Base-by-base conservation (phyloP, 2,797 vertebrate species). In the Nannoperca obscura region DNA sequence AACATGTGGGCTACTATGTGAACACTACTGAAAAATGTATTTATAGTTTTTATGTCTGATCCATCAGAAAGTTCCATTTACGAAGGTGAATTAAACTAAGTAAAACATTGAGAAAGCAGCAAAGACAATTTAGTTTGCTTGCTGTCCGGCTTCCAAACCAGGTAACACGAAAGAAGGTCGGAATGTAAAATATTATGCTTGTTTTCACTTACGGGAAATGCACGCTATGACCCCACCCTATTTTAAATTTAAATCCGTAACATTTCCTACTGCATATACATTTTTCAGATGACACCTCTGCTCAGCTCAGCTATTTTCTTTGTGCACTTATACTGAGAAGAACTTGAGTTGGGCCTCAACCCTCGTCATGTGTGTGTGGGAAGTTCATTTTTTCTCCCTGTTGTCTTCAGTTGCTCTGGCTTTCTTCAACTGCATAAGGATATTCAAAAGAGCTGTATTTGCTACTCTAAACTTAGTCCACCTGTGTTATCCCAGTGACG, bases 391-490 rank as follows among this genome's bases (percentile, higher is more conserved):
- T 5, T 42, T 54, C 2, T 52, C 17, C 34, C 2, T 73, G 7
- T 62, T 74, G 63, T 32, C 36, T 58, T 71, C 7, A 19, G 30
- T 40, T 46, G 20, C 32, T 58, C 19, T 47, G 52, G 14, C 34
- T 67, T 85, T 20, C 55, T 71, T 74, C 15, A 70, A 19, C 66
- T 20, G 58, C 78, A 68, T 40, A 52, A 79, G 44, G 58, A 78
- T 55, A 90, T 82, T 72, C 58, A 83, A 89, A 85, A 59, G 10
- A 79, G 24, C 58, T 59, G 22, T 44, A 74, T 15, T 47, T 20
- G 71, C 10, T 0, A 79, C 62, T 85, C 52, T 63, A 15, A 40
- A 42, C 58, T 59, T 42, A 58, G 55, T 59, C 34, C 49, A 63
- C 72, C 53, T 62, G 73, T 76, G 55, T 76, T 84, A n/a, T 57